Conservation (phyloP, 2,888 invertebrate genomes). For the Celastrina argiolus region DNA sequence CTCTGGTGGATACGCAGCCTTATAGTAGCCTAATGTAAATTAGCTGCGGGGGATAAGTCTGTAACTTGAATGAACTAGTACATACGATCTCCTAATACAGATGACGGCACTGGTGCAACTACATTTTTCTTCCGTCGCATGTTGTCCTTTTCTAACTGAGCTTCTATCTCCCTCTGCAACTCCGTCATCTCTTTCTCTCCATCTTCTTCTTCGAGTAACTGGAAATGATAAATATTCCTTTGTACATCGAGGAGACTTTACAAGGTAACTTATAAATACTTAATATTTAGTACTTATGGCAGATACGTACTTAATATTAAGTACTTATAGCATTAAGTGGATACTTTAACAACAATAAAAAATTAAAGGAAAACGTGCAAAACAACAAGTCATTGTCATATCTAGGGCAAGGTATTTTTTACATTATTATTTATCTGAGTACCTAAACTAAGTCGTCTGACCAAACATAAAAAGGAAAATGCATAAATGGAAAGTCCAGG, state of each 20-base stretch:
- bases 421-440: neutral
- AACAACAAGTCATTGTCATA: neutral
- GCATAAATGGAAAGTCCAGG: neutral
- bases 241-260: neutral
- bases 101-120: constrained; percentile 31
- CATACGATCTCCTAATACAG: constrained; percentile 1
- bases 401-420: constrained; percentile 8
- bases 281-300: neutral
- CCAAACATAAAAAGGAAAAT: neutral
- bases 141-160: constrained; percentile 83
- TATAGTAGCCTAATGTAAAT: no score
- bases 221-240: constrained; percentile 33
- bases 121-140: constrained; percentile 49
- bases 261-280: neutral
- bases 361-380: constrained; percentile 4
- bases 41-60: no score
- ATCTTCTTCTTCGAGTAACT: constrained; percentile 78
- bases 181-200: constrained; percentile 83
- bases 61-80: neutral
- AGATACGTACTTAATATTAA: no score
- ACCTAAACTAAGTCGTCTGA: neutral
- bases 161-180: constrained; percentile 92
- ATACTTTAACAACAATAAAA: neutral
- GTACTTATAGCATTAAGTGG: neutral
- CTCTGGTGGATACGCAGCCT: no score